A percentile compares a stretch with the other conserved stretches of the same genome.
Evolutionary conservation across 2,888 invertebrate species (phyloP).

Genomic region (Chydorus sphaericus): DNA sequence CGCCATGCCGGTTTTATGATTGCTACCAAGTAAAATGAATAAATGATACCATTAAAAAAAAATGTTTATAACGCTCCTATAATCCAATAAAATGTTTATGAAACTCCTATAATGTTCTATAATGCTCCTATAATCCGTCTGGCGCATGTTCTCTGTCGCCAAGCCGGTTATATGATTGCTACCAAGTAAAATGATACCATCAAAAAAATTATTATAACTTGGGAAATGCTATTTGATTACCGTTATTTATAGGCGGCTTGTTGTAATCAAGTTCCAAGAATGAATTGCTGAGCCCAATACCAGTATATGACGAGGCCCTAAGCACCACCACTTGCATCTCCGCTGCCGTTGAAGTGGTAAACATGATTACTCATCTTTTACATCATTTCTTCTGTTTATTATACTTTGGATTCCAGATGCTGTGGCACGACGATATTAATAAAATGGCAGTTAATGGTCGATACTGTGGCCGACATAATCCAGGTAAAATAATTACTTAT

Average conservation of each 20-base stretch:
- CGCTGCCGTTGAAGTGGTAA: background rate
- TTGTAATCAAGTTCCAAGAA: constrained; percentile 4
- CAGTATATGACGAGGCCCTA: constrained; percentile 6
- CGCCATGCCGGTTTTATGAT: constrained; percentile 4
- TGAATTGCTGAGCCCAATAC: constrained; percentile 14
- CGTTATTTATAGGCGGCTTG: background rate
- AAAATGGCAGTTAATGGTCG: constrained; percentile 10
- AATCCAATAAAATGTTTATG: too few species aligned
- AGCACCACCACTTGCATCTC: background rate
- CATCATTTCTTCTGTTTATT: background rate
- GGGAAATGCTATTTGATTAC: background rate
- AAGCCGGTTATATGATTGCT: constrained; percentile 2
- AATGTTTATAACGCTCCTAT: too few species aligned
- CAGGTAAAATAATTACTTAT: constrained; percentile 5
- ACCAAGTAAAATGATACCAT: background rate
- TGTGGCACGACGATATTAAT: constrained; percentile 3
- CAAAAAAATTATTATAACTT: background rate
- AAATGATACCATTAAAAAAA: background rate
- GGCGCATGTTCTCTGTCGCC: constrained; percentile 5
- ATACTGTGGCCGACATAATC: constrained; percentile 11
- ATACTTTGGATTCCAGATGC: background rate
- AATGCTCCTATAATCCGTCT: background rate
- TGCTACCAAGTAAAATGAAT: constrained; percentile 7
- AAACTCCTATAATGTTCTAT: too few species aligned
- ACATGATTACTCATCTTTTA: too few species aligned